Conservation (phyloP, 2,888 invertebrate genomes). For the Orthonevra nobilis region DNA sequence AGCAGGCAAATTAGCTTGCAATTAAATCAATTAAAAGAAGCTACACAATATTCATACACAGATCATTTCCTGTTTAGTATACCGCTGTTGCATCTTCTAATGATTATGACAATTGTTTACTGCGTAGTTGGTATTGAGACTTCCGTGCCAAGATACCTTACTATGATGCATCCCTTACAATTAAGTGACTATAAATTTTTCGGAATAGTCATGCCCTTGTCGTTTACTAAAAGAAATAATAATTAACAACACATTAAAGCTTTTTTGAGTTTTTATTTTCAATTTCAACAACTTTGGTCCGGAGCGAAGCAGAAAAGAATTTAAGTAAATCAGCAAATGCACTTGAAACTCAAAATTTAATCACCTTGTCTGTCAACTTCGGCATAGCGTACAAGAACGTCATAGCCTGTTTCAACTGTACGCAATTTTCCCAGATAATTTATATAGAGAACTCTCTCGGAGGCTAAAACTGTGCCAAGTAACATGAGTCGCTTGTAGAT, state of each 20-base stretch:
- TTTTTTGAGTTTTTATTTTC: slow-evolving; percentile 4
- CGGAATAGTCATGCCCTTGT: too few relatives aligned
- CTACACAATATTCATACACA: neutral
- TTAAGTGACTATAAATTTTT: too few relatives aligned
- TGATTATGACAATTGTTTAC: too few relatives aligned
- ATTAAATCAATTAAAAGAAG: slow-evolving; percentile 30
- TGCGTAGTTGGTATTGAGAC: neutral
- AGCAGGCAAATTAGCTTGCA: slow-evolving; percentile 7
- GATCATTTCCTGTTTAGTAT: slow-evolving; percentile 12
- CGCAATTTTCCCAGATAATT: slow-evolving; percentile 37
- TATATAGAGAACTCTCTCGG: slow-evolving; percentile 37
- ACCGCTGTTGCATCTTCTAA: neutral
- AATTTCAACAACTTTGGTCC: neutral
- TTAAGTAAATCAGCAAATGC: slow-evolving; percentile 11
- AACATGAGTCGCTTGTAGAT: slow-evolving; percentile 12
- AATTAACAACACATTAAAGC: neutral
- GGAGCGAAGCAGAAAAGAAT: neutral
- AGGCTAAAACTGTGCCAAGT: slow-evolving; percentile 19
- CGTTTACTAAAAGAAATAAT: too few relatives aligned
- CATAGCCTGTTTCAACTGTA: slow-evolving; percentile 22
- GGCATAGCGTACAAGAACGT: slow-evolving; percentile 10
- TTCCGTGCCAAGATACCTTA: slow-evolving; percentile 9
- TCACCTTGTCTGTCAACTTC: neutral
- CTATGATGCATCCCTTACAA: neutral
- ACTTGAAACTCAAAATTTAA: neutral